phyloP scores from a whole-genome alignment of 2,888 invertebrate species.

The Campaea margaritaria region DNA sequence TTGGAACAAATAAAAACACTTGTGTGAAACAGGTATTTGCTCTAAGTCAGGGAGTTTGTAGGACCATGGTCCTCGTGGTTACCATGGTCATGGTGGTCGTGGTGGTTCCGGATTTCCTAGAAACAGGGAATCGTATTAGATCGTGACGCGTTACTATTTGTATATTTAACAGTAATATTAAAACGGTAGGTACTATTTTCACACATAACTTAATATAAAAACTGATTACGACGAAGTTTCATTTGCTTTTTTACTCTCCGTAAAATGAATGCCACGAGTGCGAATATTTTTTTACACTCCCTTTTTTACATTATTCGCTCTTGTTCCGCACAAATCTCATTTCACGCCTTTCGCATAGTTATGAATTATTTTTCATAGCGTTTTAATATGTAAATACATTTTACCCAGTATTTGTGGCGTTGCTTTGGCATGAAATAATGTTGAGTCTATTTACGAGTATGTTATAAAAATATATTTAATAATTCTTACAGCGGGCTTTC shows the following conservation, averaged over 20 bases:
- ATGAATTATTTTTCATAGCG: constrained; percentile 36
- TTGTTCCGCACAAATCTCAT: constrained; percentile 35
- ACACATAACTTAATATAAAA: too few species aligned
- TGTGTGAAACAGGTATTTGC: too few species aligned
- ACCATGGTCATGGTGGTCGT: too few species aligned
- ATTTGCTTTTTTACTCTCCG: constrained; percentile 22
- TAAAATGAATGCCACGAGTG: constrained; percentile 11
- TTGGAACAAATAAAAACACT: too few species aligned
- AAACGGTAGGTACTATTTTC: too few species aligned
- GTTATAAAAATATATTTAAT: not conserved
- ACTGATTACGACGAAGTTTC: constrained; percentile 9
- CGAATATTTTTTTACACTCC: constrained; percentile 10
- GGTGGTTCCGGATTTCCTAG: too few species aligned
- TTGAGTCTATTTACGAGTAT: not conserved
- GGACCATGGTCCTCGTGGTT: too few species aligned
- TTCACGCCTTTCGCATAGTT: constrained; percentile 38
- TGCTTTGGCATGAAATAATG: constrained; percentile 7
- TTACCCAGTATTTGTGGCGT: constrained; percentile 13
- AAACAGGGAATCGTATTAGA: too few species aligned
- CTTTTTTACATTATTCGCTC: constrained; percentile 29
- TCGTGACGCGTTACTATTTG: constrained; percentile 7
- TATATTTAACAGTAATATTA: too few species aligned
- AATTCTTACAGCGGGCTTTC: too few species aligned
- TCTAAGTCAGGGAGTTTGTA: too few species aligned
- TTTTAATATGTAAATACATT: constrained; percentile 32